A percentile compares a stretch with the other conserved stretches of the same genome.
phyloP scores from a whole-genome alignment of 2,888 invertebrate species.

The Cheilosia grossa region DNA sequence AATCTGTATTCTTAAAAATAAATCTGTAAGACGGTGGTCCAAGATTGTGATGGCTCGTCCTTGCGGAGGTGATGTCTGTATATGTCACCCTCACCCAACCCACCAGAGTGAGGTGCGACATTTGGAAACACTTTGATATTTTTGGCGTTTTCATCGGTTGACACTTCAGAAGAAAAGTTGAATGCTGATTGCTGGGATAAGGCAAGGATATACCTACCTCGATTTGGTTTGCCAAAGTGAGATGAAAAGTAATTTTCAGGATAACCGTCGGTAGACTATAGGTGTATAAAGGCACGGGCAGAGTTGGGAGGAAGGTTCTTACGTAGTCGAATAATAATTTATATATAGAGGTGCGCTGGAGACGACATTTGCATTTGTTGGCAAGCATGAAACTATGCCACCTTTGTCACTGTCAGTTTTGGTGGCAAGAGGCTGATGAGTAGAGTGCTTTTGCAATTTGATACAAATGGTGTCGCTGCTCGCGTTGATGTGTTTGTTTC shows the following conservation, averaged over 20 bases:
- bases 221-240: neutral
- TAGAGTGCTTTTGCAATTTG: neutral
- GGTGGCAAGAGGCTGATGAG: neutral
- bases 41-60: conserved; percentile 1
- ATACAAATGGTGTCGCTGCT: neutral
- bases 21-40: conserved; percentile 59
- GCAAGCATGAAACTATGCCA: conserved; percentile 1
- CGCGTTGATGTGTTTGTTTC: neutral
- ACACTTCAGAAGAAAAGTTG: conserved; percentile 58
- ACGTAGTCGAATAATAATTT: conserved; percentile 20
- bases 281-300: neutral
- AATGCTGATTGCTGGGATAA: conserved; percentile 38
- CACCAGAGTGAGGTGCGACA: conserved; percentile 45
- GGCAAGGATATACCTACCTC: neutral
- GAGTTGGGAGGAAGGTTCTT: neutral
- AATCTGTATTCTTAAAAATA: conserved; percentile 69
- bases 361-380: conserved; percentile 39
- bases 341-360: neutral
- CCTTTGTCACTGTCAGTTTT: conserved; percentile 20
- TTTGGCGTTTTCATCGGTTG: conserved; percentile 66
- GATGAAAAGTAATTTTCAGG: conserved; percentile 24
- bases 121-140: conserved; percentile 64
- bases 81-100: neutral
- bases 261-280: conserved; percentile 19
- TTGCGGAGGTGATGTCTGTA: neutral